Percentiles rank a stretch among this genome's conserved stretches.
Evolutionary conservation across 2,888 invertebrate genomes (phyloP).

Genomic region (Aleiodes leptofemur): DNA sequence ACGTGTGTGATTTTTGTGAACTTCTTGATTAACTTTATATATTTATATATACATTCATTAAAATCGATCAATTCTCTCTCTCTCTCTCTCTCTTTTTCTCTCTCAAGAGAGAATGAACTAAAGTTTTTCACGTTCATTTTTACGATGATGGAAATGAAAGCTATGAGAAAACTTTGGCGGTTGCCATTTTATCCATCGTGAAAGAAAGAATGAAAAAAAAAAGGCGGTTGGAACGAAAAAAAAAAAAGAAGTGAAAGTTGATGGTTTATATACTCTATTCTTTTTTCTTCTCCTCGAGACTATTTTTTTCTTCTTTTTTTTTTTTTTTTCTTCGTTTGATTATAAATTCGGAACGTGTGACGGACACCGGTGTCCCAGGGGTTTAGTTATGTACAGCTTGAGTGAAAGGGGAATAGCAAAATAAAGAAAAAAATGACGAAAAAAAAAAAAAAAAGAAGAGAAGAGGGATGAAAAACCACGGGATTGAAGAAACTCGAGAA

Average conservation of each 20-base stretch:
- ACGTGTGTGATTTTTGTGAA: not conserved
- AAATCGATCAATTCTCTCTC: not conserved
- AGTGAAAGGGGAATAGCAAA: not conserved
- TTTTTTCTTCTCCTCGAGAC: not conserved
- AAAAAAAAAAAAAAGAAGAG: constrained; percentile 12
- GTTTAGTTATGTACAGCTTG: constrained; percentile 16
- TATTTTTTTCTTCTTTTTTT: constrained; percentile 28
- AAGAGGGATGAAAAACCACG: constrained; percentile 35
- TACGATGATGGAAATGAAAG: constrained; percentile 27
- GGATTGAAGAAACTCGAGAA: constrained; percentile 37
- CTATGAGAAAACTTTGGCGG: constrained; percentile 35
- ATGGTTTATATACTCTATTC: constrained; percentile 3
- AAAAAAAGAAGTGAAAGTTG: constrained; percentile 26
- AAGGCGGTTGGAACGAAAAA: constrained; percentile 12
- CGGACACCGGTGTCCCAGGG: constrained; percentile 33
- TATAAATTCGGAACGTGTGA: constrained; percentile 44
- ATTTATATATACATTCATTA: not conserved
- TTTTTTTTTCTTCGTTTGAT: constrained; percentile 32
- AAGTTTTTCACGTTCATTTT: constrained; percentile 26
- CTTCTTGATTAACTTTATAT: not conserved
- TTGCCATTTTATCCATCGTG: constrained; percentile 28
- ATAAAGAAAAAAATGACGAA: not conserved
- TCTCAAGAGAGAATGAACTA: not conserved
- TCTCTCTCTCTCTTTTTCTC: too few species aligned
- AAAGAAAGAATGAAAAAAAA: constrained; percentile 25